Evolutionary conservation across 2,113 vertebrate species (phyloP), one percentile per base, ranked within the genome.

Genomic region (Cyprinodon tularosa): DNA sequence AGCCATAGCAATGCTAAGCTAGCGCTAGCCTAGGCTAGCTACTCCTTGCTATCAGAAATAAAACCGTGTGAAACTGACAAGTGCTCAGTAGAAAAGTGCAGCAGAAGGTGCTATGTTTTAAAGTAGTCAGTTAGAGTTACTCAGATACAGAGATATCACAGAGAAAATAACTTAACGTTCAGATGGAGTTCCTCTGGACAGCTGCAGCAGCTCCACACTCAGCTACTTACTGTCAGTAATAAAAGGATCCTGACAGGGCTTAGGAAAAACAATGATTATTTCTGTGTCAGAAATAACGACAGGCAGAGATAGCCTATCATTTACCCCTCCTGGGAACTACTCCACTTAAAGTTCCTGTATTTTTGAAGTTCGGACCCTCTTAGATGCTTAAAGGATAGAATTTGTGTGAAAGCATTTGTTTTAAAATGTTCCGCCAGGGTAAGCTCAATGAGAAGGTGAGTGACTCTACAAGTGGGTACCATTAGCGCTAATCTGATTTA

Each of bases 271-370:
- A 36, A 36, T 12, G 47, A 86, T 62, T 57, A 88, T 87, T 77
- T 84, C 79, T 88, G 63, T 83, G 76, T 88, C 90, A 87, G 83
- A 82, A 88, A 87, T 83, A 85, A 88, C 65, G 84, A 89, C 90
- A 84, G 80, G 82, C 70, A 85, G 80, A 86, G 84, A 88, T 90
- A 88, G 88, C 83, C 90, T 87, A 82, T 86, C 85, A 86, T 68
- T 80, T 74, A 63, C 37, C 72, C 75, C 92, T 81, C 89, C 45
- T 17, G 90, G 89, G 92, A 92, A 76, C 86, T 92, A 92, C 81
- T 91, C 93, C 72, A 92, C 86, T 92, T 62, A 76, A 77, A 81
- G 29, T 76, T 76, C 77, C 81, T 79, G 62, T 77, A 70, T 78
- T 89, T 44, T 85, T 82, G 88, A 78, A 73, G 77, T 81, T 66